phyloP scores from a whole-genome alignment of 2,888 invertebrate genomes.

The Leucoma salicis region DNA sequence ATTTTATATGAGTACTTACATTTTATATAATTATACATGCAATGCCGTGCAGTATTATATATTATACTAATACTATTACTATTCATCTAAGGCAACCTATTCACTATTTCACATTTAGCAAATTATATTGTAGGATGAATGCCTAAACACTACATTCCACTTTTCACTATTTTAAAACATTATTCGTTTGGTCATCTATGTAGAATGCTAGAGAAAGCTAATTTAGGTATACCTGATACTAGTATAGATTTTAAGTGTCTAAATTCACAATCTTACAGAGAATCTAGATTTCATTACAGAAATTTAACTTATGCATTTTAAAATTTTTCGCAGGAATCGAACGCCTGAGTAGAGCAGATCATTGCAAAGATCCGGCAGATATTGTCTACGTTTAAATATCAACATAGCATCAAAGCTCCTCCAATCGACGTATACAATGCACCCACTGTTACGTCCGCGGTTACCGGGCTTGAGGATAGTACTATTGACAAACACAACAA shows the following conservation, averaged over 20 bases:
- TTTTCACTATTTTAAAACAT: slow-evolving; percentile 49
- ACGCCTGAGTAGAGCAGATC: slow-evolving; percentile 95
- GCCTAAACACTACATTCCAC: slow-evolving; percentile 50
- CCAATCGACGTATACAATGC: slow-evolving; percentile 76
- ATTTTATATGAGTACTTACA: slow-evolving; percentile 71
- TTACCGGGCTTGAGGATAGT: slow-evolving; percentile 63
- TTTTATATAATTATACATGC: slow-evolving; percentile 72
- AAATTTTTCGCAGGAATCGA: slow-evolving; percentile 88
- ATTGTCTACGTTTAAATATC: slow-evolving; percentile 88
- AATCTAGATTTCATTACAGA: slow-evolving; percentile 49
- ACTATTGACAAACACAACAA: slow-evolving; percentile 67
- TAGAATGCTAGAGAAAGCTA: slow-evolving; percentile 60
- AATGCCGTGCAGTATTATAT: slow-evolving; percentile 74
- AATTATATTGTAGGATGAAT: slow-evolving; percentile 41
- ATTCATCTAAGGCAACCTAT: slow-evolving; percentile 46
- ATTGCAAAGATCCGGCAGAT: slow-evolving; percentile 91
- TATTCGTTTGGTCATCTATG: slow-evolving; percentile 54
- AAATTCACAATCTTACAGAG: slow-evolving; percentile 46
- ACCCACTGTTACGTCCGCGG: slow-evolving; percentile 57
- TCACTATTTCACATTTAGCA: slow-evolving; percentile 46
- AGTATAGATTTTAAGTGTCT: slow-evolving; percentile 57
- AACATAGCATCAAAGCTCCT: slow-evolving; percentile 81
- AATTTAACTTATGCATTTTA: slow-evolving; percentile 66
- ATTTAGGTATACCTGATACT: slow-evolving; percentile 59
- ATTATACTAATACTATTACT: slow-evolving; percentile 48